Evolutionary conservation across 1,140 invertebrate genomes (phyloP), one percentile per base, ranked within the genome.

Genomic region (Mesaphorura yosii): DNA sequence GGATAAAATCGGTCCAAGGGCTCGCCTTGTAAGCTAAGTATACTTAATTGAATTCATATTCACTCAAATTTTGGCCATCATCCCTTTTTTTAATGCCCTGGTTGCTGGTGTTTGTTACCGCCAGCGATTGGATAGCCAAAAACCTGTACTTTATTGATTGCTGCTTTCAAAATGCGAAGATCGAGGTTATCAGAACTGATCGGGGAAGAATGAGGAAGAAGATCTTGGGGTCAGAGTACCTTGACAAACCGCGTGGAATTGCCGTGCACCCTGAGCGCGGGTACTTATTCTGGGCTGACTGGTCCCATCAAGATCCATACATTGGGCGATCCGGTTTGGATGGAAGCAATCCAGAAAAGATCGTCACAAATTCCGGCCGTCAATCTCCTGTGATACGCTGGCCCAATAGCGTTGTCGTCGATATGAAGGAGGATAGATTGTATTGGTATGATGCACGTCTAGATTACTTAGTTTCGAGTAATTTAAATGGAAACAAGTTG

Each of bases 101-200:
- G n/a, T n/a, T n/a, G n/a, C n/a, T n/a, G n/a, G n/a, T n/a, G n/a
- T n/a, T n/a, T n/a, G n/a, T n/a, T n/a, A n/a, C n/a, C n/a, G n/a
- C n/a, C n/a, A n/a, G n/a, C 27, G 92, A 97, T 73, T 95, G 88
- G 88, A 79, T 92, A n/a, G 84, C 85, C 0, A 84, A 89, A 51
- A 83, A 90, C 55, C 69, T 97, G 0, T 96, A 92, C 69, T 93
- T 91, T 69, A 86, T 90, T 1, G 89, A 95, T 67, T 81, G 84
- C 29, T 73, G 80, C 51, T 51, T 64, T 60, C n/a, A n/a, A n/a
- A n/a, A n/a, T n/a, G 77, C 80, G 60, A 81, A 79, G 62, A 88
- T 92, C 58, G 83, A 90, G 67, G 78, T 88, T 1, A 80, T 89
- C 1, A 71, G 80, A 34, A 84, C 79, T 0, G 80, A 88, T 65